These are phyloP conservation scores for Keiferia lycopersicella DNA, from an alignment of 2,888 invertebrate genomes.

Conservation along the genomic window DNA sequence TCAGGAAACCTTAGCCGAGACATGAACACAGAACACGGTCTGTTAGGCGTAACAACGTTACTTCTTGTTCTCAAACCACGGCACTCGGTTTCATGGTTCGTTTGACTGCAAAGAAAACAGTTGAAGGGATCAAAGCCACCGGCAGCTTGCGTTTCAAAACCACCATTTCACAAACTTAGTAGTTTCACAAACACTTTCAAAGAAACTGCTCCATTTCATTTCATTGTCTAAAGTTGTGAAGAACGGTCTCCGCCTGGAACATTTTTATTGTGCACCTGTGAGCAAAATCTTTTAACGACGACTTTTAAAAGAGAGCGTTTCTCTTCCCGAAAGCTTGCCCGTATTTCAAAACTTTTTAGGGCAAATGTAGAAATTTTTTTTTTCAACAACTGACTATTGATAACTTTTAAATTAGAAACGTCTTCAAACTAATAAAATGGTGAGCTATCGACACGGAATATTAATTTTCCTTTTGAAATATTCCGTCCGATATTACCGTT, in stretches of 20 bases:
- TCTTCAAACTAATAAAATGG: not conserved
- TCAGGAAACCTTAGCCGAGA: not conserved
- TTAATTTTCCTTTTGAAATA: slow-evolving; percentile 11
- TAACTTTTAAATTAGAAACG: not conserved
- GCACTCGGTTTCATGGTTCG: slow-evolving; percentile 9
- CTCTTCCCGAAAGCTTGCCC: not conserved
- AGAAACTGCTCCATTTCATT: slow-evolving; percentile 32
- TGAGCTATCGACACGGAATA: slow-evolving; percentile 5
- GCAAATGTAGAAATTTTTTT: not conserved
- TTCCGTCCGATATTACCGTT: slow-evolving; percentile 1
- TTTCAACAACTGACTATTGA: not conserved
- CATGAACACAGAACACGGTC: not conserved
- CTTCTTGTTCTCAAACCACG: slow-evolving; percentile 4
- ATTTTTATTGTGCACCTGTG: slow-evolving; percentile 5
- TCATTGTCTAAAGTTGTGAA: not conserved
- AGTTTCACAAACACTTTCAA: slow-evolving; percentile 24
- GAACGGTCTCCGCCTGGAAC: not conserved
- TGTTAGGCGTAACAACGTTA: not conserved
- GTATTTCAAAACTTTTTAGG: not conserved
- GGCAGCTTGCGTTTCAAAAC: not conserved
- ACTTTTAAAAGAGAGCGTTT: not conserved
- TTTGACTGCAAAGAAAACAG: slow-evolving; percentile 14
- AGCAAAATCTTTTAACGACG: not conserved
- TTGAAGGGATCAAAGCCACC: slow-evolving; percentile 15
- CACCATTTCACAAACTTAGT: not conserved